Conservation (phyloP, 1,140 invertebrate species). For the Melanaphis sacchari region DNA sequence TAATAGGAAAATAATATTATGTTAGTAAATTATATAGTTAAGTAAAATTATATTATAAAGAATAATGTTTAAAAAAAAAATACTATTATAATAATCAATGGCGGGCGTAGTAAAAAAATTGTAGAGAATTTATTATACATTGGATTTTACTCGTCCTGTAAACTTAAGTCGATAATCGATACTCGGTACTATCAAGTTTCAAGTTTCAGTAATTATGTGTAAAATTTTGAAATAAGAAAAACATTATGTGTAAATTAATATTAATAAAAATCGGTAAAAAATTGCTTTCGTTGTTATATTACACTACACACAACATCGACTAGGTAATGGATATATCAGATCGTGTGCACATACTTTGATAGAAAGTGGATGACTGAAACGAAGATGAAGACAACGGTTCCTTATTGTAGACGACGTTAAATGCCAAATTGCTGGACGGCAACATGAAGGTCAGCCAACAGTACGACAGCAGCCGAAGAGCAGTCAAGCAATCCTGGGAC, state of each 20-base stretch:
- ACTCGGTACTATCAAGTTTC: not conserved
- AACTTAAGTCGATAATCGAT: not conserved
- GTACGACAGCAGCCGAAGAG: conserved; percentile 58
- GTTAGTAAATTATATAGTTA: not conserved
- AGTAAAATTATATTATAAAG: too few species aligned
- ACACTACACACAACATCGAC: not conserved
- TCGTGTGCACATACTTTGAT: conserved; percentile 35
- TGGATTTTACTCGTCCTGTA: not conserved
- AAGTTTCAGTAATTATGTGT: not conserved
- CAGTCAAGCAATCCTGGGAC: conserved; percentile 58
- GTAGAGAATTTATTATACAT: not conserved
- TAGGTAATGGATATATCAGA: not conserved
- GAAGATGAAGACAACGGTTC: conserved; percentile 19
- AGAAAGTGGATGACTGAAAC: conserved; percentile 19
- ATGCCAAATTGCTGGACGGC: conserved; percentile 23
- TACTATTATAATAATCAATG: not conserved
- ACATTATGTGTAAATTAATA: not conserved
- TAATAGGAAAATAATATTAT: too few species aligned
- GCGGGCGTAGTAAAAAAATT: not conserved
- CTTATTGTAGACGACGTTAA: conserved; percentile 48
- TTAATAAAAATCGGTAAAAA: not conserved
- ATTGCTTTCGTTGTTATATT: not conserved
- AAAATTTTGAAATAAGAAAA: not conserved
- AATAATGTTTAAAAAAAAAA: too few species aligned
- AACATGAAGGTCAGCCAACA: conserved; percentile 58